phyloP scores from a whole-genome alignment of 2,888 invertebrate genomes.

The Charanyca ferruginea region DNA sequence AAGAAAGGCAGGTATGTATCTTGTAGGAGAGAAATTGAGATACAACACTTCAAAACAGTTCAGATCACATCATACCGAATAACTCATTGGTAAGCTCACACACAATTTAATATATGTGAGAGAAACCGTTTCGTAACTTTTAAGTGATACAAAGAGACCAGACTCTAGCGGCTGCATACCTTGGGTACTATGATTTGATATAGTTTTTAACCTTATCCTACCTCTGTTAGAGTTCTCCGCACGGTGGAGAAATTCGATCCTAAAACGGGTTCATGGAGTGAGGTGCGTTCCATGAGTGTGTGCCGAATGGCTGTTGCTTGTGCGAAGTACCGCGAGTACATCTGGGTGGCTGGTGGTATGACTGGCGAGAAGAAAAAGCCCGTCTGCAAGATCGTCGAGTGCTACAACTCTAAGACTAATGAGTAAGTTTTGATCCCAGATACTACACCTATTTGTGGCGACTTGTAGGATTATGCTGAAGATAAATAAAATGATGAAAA shows the following conservation, averaged over 20 bases:
- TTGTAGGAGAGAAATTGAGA: background rate
- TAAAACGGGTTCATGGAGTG: constrained; percentile 90
- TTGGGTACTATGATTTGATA: too few species aligned
- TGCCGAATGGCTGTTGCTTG: constrained; percentile 92
- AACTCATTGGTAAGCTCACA: too few species aligned
- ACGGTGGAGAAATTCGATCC: constrained; percentile 92
- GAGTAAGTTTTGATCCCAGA: constrained; percentile 85
- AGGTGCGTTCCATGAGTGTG: constrained; percentile 90
- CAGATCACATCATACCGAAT: too few species aligned
- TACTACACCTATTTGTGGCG: background rate
- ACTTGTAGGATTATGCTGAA: too few species aligned
- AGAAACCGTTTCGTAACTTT: too few species aligned
- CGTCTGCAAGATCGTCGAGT: constrained; percentile 92
- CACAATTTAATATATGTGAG: too few species aligned
- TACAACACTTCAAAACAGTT: background rate
- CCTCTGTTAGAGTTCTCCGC: constrained; percentile 87
- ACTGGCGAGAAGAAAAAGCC: constrained; percentile 90
- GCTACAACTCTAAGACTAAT: constrained; percentile 92
- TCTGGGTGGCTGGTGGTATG: constrained; percentile 95
- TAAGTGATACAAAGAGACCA: too few species aligned
- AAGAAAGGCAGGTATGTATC: constrained; percentile 88
- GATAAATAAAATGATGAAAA: too few species aligned
- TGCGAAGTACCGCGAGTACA: constrained; percentile 92
- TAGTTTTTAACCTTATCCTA: too few species aligned
- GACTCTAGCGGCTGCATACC: too few species aligned